Evolutionary conservation across 2,888 invertebrate species (phyloP).

Genomic region (Lydus trimaculatus): DNA sequence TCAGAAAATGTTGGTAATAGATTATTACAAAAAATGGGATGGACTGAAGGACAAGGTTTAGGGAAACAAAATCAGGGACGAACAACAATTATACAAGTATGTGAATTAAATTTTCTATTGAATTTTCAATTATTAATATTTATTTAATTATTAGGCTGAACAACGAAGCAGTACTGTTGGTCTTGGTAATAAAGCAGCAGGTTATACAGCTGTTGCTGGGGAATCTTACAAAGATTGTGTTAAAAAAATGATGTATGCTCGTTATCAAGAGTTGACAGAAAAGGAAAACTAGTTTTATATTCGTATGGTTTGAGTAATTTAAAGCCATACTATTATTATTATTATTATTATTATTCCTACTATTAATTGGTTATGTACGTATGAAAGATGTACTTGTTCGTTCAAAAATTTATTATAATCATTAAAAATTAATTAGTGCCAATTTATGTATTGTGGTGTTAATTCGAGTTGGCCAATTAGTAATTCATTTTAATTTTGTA

Average conservation of each 20-base stretch:
- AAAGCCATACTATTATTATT: not conserved
- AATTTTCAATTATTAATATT: constrained; percentile 1
- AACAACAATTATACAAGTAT: constrained; percentile 90
- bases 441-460: not conserved
- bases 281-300: constrained; percentile 57
- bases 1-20: constrained; percentile 94
- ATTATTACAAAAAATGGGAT: constrained; percentile 98
- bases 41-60: constrained; percentile 96
- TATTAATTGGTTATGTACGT: not conserved
- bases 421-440: not conserved
- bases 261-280: constrained; percentile 82
- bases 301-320: not conserved
- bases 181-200: constrained; percentile 81
- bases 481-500: not conserved
- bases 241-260: constrained; percentile 87
- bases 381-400: not conserved
- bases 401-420: not conserved
- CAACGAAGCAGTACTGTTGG: constrained; percentile 73
- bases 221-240: constrained; percentile 90
- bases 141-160: constrained; percentile 62
- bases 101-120: constrained; percentile 32
- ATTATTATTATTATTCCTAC: too few species aligned
- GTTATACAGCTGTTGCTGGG: constrained; percentile 80
- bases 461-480: not conserved
- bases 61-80: constrained; percentile 93